These are phyloP conservation scores for Mimumesa dahlbomi DNA, from an alignment of 2,888 invertebrate genomes.

Conservation along the genomic window DNA sequence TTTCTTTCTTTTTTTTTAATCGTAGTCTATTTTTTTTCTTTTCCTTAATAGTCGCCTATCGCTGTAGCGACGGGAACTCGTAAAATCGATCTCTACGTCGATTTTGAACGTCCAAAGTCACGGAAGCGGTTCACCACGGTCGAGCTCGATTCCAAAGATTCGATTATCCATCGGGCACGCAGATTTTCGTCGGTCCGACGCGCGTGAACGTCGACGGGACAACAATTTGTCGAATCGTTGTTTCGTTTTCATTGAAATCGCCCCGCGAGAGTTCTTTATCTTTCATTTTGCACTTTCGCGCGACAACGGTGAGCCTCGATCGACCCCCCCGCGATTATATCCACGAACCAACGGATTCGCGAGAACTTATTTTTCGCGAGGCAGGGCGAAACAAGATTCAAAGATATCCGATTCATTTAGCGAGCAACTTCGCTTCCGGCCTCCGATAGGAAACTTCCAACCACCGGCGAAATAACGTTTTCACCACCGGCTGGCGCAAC, in stretches of 20 bases:
- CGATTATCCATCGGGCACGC: too few relatives aligned
- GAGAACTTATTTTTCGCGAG: too few relatives aligned
- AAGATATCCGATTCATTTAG: constrained; percentile 28
- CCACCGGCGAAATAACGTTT: background rate
- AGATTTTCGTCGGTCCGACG: too few relatives aligned
- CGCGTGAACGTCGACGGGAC: too few relatives aligned
- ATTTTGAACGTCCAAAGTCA: constrained; percentile 30
- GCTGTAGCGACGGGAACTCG: constrained; percentile 37
- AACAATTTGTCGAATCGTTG: too few relatives aligned
- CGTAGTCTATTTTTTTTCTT: background rate
- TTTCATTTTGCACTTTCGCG: too few relatives aligned
- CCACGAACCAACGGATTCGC: too few relatives aligned
- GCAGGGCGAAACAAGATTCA: constrained; percentile 27
- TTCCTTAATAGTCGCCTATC: constrained; percentile 21
- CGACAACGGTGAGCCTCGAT: too few relatives aligned
- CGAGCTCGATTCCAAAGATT: too few relatives aligned
- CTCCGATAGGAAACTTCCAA: background rate
- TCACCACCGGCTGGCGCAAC: background rate
- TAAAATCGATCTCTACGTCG: constrained; percentile 47
- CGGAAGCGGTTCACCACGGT: constrained; percentile 46
- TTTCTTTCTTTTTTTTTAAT: constrained; percentile 13
- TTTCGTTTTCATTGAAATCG: too few relatives aligned
- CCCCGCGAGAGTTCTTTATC: too few relatives aligned
- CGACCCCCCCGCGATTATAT: too few relatives aligned
- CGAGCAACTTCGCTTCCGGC: background rate